Conservation (phyloP, 2,888 invertebrate species). For the Ypsolopha scabrella region DNA sequence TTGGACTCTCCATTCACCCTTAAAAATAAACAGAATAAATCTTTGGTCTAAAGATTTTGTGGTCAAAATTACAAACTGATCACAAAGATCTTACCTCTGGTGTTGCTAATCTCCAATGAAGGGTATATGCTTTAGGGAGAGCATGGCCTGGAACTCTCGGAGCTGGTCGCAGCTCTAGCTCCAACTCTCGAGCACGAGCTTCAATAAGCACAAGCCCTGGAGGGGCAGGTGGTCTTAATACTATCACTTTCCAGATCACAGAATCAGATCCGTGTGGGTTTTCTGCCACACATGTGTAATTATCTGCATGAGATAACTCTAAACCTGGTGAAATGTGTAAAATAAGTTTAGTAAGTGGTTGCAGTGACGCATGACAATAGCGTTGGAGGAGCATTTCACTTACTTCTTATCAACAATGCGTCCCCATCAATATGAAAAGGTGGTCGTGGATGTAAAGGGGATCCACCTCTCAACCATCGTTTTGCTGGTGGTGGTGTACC, state of each 20-base stretch:
- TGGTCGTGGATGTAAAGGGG: slow-evolving; percentile 74
- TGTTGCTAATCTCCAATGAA: slow-evolving; percentile 77
- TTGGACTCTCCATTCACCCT: slow-evolving; percentile 76
- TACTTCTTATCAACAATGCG: slow-evolving; percentile 76
- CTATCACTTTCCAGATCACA: slow-evolving; percentile 81
- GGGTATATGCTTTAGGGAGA: slow-evolving; percentile 69
- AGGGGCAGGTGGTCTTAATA: slow-evolving; percentile 79
- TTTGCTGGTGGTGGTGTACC: slow-evolving; percentile 84
- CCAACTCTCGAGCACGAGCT: slow-evolving; percentile 51
- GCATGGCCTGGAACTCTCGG: slow-evolving; percentile 51
- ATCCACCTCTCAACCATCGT: slow-evolving; percentile 78
- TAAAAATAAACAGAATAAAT: background rate
- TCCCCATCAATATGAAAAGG: slow-evolving; percentile 76
- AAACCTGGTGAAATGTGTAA: slow-evolving; percentile 52
- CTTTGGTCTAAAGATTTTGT: background rate
- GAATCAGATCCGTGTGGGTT: slow-evolving; percentile 89
- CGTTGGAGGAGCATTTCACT: background rate
- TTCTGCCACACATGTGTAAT: slow-evolving; percentile 84
- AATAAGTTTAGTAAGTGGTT: background rate
- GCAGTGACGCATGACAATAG: no score
- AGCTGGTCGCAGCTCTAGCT: slow-evolving; percentile 47
- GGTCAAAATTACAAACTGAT: background rate
- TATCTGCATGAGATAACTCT: slow-evolving; percentile 79
- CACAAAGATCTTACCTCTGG: slow-evolving; percentile 72
- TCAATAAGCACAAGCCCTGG: slow-evolving; percentile 74